Evolutionary conservation across 2,797 vertebrate species (phyloP).

Genomic region (Galaxias olidus): DNA sequence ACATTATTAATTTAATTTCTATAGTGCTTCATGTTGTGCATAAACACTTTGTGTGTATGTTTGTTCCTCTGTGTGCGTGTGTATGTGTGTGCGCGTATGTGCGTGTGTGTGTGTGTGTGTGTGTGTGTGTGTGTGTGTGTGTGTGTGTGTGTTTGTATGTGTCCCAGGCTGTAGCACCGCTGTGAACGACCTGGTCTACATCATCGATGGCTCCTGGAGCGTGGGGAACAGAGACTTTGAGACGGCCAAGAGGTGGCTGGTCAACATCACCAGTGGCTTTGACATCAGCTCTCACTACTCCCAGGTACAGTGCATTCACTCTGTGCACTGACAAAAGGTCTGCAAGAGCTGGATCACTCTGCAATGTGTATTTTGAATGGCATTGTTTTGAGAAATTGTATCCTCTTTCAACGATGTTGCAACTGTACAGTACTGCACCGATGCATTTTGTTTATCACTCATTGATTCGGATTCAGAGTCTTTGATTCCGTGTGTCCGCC

Average conservation of each 20-base stretch:
- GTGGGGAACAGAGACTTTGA: slow-evolving; percentile 78
- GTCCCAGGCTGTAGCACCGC: slow-evolving; percentile 79
- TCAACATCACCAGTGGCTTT: slow-evolving; percentile 81
- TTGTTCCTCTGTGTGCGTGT: too few relatives aligned
- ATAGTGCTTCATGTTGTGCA: neutral
- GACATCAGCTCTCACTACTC: slow-evolving; percentile 77
- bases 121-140: slow-evolving; percentile 11
- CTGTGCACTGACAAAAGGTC: too few relatives aligned
- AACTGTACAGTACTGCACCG: too few relatives aligned
- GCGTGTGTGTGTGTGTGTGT: slow-evolving; percentile 1
- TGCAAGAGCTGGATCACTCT: too few relatives aligned
- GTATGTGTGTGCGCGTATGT: neutral
- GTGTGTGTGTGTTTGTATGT: neutral
- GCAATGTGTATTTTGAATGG: too few relatives aligned
- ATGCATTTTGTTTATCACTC: too few relatives aligned
- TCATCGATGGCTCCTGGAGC: slow-evolving; percentile 83
- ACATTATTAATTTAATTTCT: too few relatives aligned
- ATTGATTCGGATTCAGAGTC: too few relatives aligned
- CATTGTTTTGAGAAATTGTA: too few relatives aligned
- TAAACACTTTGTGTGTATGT: neutral
- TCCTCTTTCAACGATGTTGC: too few relatives aligned
- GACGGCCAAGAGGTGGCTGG: slow-evolving; percentile 79
- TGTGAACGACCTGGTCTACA: slow-evolving; percentile 81
- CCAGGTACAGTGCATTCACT: slow-evolving; percentile 54
- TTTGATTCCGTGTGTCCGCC: too few relatives aligned